These are phyloP conservation scores for Epizoanthus illoricatus DNA, from an alignment of 92 coral and sea anemone species.

Conservation along the genomic window DNA sequence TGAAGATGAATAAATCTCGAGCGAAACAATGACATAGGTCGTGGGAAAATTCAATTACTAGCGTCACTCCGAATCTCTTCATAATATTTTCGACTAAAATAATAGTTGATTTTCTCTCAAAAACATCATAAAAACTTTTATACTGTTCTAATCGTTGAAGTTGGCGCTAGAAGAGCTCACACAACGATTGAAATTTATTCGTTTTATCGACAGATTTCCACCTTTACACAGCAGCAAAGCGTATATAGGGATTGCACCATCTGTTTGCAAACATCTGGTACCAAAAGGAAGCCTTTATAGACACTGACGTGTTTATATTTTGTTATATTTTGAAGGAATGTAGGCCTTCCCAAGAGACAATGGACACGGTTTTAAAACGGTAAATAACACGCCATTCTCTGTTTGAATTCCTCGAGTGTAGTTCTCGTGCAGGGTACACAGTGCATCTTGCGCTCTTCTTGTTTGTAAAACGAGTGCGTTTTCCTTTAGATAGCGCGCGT, in stretches of 20 bases:
- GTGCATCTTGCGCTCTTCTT: neutral
- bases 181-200: neutral
- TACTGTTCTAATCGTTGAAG: neutral
- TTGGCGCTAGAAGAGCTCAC: neutral
- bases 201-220: conserved; percentile 5
- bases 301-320: neutral
- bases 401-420: neutral
- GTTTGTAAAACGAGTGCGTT: no score
- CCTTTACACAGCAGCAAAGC: neutral
- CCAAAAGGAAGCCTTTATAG: neutral
- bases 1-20: conserved; percentile 28
- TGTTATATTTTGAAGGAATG: neutral
- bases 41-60: conserved; percentile 28
- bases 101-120: neutral
- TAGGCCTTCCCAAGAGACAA: neutral
- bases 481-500: no score
- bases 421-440: neutral
- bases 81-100: neutral
- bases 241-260: neutral
- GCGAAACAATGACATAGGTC: conserved; percentile 28
- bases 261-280: conserved; percentile 13
- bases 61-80: conserved; percentile 27
- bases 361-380: neutral
- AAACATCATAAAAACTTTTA: neutral
- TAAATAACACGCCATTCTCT: no score